Evolutionary conservation across 2,113 vertebrate genomes (phyloP), one percentile per base, ranked within the genome.

Genomic region (Apteryx mantelli): DNA sequence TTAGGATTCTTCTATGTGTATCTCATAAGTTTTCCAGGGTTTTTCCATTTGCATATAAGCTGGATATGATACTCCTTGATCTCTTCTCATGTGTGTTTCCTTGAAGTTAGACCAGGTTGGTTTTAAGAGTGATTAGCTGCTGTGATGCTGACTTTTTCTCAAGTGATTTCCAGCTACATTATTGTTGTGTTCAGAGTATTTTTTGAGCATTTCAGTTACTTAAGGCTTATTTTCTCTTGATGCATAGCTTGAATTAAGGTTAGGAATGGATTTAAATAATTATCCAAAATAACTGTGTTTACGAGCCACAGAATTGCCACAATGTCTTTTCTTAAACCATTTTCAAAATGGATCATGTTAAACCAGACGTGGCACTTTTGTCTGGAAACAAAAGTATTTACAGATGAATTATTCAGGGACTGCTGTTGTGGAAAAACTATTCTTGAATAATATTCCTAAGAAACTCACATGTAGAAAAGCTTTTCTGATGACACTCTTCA

Each of bases 281-380:
- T 90, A 74, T 61, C 24, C 32, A 66, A 40, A 93, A 63, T 58
- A 94, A 70, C n/a, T 86, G 19, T 69, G 21, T 38, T 86, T 86
- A 56, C 52, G n/a, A 76, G 20, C 17, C 65, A 48, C 8, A 24
- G 48, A 89, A 76, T 73, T 92, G 28, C 48, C 61, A 48, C 32
- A 61, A 26, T 42, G 26, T 20, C 85, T 95, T 88, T 38, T 80
- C 63, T 88, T 26, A 63, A 86, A 74, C 34, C 56, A 20, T 82
- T 96, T 88, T 88, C 53, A 91, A 69, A 96, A 82, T 74, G 40
- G 53, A 74, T 94, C 48, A 10, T 17, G 34, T 58, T 96, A 85
- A 93, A 91, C 12, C 65, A 85, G 70, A 88, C 71, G 36, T 80
- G 70, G 14, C 74, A 79, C 52, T 96, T 69, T 53, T 89, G 24